Conservation (phyloP, 2,797 vertebrate genomes). For the Aplochiton taeniatus region DNA sequence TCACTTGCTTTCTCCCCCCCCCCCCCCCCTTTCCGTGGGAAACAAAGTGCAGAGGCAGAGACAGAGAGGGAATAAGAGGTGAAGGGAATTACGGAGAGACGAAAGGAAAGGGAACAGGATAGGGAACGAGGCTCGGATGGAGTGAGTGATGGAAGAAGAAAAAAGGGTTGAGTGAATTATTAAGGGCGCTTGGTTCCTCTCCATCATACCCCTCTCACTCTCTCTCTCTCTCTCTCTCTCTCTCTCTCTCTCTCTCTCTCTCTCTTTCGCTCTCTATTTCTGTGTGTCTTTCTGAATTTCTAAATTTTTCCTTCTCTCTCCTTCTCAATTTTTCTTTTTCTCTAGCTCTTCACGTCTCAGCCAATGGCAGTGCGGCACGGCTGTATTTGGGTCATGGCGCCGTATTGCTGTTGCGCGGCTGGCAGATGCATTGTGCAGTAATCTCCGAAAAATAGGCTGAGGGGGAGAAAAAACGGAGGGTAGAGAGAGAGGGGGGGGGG, state of each 20-base stretch:
- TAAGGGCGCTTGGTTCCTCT: not conserved
- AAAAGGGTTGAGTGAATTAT: no score
- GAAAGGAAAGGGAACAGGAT: no score
- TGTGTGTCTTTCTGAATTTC: slow-evolving; percentile 19
- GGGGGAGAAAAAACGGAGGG: slow-evolving; percentile 35
- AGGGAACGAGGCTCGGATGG: no score
- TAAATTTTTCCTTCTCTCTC: not conserved
- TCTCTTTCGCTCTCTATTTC: not conserved
- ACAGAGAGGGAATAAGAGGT: no score
- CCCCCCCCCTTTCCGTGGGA: no score
- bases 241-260: not conserved
- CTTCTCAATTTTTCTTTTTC: no score
- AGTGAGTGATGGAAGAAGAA: not conserved
- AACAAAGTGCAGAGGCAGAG: no score
- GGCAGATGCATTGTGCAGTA: slow-evolving; percentile 74
- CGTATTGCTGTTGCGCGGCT: slow-evolving; percentile 71
- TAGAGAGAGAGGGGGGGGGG: slow-evolving; percentile 36
- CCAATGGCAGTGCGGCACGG: slow-evolving; percentile 65
- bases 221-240: slow-evolving; percentile 14
- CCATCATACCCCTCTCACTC: slow-evolving; percentile 4
- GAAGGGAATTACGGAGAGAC: no score
- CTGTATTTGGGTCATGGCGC: slow-evolving; percentile 80
- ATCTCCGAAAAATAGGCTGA: slow-evolving; percentile 66
- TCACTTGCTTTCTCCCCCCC: slow-evolving; percentile 6
- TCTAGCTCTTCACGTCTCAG: slow-evolving; percentile 12